These are phyloP conservation scores for Tiliacea aurago DNA, from an alignment of 2,888 invertebrate species.

Conservation along the genomic window DNA sequence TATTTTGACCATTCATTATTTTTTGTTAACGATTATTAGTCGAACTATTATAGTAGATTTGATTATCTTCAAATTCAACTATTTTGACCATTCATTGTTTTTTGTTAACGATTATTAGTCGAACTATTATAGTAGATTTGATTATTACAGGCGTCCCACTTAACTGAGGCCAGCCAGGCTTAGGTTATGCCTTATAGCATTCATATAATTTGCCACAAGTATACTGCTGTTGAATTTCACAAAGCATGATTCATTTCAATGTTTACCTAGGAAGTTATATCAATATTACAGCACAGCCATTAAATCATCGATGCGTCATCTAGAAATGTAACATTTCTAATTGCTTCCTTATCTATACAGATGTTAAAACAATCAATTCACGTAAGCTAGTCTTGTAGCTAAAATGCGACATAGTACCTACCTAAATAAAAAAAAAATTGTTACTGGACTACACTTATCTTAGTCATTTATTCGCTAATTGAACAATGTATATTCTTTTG, in stretches of 20 bases:
- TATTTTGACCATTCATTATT: background rate
- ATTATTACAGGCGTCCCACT: background rate
- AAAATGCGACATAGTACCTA: too few relatives aligned
- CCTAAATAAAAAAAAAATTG: too few relatives aligned
- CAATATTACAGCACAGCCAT: conserved; percentile 5
- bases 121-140: background rate
- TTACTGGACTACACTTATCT: too few relatives aligned
- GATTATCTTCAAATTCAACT: too few relatives aligned
- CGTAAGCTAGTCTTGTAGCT: too few relatives aligned
- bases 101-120: too few relatives aligned
- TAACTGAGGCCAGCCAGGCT: too few relatives aligned
- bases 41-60: background rate
- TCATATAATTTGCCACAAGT: background rate
- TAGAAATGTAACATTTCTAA: background rate
- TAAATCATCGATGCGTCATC: conserved; percentile 25
- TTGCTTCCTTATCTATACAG: background rate
- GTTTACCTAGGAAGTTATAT: background rate
- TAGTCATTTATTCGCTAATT: too few relatives aligned
- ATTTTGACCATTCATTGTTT: too few relatives aligned
- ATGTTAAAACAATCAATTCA: too few relatives aligned
- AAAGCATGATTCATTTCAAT: background rate
- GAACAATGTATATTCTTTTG: too few relatives aligned
- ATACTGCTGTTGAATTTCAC: conserved; percentile 5
- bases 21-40: conserved; percentile 1
- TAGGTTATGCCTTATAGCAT: background rate